These are phyloP conservation scores for Martes martes DNA, from an alignment of 2,113 vertebrate species.

Conservation along the genomic window DNA sequence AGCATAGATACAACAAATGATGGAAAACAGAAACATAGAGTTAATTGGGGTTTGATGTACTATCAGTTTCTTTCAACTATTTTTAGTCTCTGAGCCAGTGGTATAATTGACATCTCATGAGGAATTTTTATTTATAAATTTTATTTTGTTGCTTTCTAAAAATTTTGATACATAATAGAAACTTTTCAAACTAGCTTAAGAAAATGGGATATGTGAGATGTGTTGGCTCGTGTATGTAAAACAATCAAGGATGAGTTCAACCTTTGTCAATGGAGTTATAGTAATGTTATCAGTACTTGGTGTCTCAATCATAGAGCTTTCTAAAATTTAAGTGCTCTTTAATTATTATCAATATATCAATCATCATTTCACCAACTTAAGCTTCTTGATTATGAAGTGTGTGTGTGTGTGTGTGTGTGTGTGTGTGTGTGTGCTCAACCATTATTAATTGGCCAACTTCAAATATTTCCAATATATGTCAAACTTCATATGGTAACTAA, in stretches of 20 bases:
- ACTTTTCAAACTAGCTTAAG: background rate
- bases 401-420: background rate
- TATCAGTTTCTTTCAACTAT: background rate
- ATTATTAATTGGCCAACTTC: background rate
- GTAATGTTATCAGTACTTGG: background rate
- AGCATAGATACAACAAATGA: background rate
- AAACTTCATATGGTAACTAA: background rate
- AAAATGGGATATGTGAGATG: background rate
- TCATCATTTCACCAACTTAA: background rate
- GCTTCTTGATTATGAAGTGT: background rate
- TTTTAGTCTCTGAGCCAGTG: background rate
- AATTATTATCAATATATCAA: background rate
- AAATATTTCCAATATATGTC: background rate
- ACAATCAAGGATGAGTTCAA: background rate
- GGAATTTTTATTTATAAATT: background rate
- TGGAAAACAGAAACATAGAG: background rate
- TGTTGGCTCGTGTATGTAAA: background rate
- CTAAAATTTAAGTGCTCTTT: background rate
- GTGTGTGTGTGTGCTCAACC: too few species aligned
- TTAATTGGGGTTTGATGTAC: background rate
- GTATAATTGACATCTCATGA: background rate
- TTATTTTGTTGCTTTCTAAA: background rate
- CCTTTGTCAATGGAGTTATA: background rate
- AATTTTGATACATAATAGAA: background rate
- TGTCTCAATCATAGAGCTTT: background rate